These are phyloP conservation scores for Nansenia antarctica DNA, from an alignment of 2,113 vertebrate species.

Conservation along the genomic window DNA sequence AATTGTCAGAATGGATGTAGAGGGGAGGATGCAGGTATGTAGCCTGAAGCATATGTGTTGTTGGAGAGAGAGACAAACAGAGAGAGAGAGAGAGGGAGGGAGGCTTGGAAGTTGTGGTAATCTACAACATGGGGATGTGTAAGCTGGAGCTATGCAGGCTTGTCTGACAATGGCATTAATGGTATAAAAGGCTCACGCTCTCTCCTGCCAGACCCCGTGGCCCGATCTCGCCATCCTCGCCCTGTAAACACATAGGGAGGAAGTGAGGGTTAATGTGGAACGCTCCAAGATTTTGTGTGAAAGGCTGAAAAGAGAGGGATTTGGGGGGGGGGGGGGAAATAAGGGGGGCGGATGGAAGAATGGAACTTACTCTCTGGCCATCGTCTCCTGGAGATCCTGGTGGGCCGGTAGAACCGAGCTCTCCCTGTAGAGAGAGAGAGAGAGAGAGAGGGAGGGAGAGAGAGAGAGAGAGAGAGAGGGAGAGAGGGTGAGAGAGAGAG, in stretches of 20 bases:
- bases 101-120: slow-evolving; percentile 2
- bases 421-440: slow-evolving; percentile 77
- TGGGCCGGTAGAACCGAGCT: slow-evolving; percentile 85
- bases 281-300: too few relatives aligned
- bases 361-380: slow-evolving; percentile 85
- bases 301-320: neutral
- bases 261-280: slow-evolving; percentile 1
- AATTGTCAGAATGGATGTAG: slow-evolving; percentile 23
- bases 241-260: slow-evolving; percentile 70
- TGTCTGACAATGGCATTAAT: neutral
- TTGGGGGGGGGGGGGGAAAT: neutral
- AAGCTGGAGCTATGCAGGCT: neutral
- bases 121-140: neutral
- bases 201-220: slow-evolving; percentile 94
- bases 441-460: slow-evolving; percentile 4
- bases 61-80: neutral
- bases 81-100: neutral
- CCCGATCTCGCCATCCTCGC: slow-evolving; percentile 96
- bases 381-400: slow-evolving; percentile 94
- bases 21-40: neutral
- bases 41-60: neutral
- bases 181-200: slow-evolving; percentile 80
- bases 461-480: slow-evolving; percentile 13
- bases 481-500: neutral
- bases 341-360: neutral